Conservation (phyloP, 2,888 invertebrate species). For the Leptinotarsa rubiginosa region DNA sequence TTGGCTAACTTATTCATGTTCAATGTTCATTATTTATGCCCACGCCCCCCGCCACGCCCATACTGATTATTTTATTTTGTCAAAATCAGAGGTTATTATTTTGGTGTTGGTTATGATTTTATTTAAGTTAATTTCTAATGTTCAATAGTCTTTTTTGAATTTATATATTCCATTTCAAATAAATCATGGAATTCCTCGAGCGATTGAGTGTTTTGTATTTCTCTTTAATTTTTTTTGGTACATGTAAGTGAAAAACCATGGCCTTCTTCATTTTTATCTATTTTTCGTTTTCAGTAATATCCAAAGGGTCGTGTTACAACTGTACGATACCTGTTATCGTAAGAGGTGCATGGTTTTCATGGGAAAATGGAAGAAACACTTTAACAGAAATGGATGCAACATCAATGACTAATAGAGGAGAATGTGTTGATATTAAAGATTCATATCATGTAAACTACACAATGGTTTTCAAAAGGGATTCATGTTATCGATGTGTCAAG, state of each 20-base stretch:
- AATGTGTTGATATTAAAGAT: constrained; percentile 79
- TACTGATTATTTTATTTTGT: background rate
- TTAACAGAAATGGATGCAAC: constrained; percentile 85
- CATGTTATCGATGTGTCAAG: constrained; percentile 88
- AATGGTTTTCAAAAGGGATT: constrained; percentile 78
- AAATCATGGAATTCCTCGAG: background rate
- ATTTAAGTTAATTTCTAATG: background rate
- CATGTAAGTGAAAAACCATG: background rate
- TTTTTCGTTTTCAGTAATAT: constrained; percentile 38
- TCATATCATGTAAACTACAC: constrained; percentile 86
- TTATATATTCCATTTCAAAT: background rate
- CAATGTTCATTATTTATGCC: background rate
- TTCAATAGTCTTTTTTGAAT: background rate
- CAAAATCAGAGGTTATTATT: background rate
- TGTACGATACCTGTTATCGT: constrained; percentile 84
- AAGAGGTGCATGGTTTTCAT: constrained; percentile 91
- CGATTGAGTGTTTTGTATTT: background rate
- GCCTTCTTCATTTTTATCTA: constrained; percentile 1
- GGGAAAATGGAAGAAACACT: constrained; percentile 87
- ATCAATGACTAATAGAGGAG: constrained; percentile 80
- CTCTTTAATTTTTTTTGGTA: background rate
- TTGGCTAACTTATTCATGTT: background rate
- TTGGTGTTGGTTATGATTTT: background rate
- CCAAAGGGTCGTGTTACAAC: constrained; percentile 38
- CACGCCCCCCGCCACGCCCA: background rate